Base-by-base conservation (phyloP, 2,888 invertebrate species). In the Apantesis nais region DNA sequence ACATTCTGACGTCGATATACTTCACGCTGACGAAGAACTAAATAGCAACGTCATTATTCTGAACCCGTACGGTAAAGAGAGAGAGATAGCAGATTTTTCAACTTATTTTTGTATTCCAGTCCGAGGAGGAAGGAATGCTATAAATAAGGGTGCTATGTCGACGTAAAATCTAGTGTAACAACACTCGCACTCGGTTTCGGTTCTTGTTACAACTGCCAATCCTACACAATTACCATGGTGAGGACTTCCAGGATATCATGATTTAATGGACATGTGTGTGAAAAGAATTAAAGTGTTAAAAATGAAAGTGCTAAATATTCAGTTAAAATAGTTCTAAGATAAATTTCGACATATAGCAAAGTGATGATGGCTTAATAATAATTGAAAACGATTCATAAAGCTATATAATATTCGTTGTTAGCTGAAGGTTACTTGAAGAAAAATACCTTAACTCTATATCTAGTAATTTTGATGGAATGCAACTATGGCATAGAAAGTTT, bases 121-220 rank as follows among this genome's bases (percentile, higher is more conserved):
- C 88, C 83, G 81, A 81, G 84, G 76, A 81, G 77, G 82, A 80
- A 82, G 88, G 89, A 90, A 89, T 91, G 90, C 88, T 95, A 95
- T 95, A 95, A 94, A 95, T 95, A 95, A 90, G 93, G 94, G 94
- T 93, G 89, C 87, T 85, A 87, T 80, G 82, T 87, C 86, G 86
- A 88, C 87, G 89, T 88, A 86, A 88, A 90, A 87, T 90, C 89
- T 92, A 95, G 95, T 95, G 95, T 94, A 93, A 93, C 92, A 92
- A 88, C 94, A 95, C 93, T 94, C 95, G 95, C 95, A 94, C 93
- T 92, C 94, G 89, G 90, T 90, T 93, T 93, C 93, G 89, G 95
- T 95, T 94, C 94, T 93, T 93, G 93, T 94, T 93, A 92, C 93
- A 83, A 88, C 92, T 88, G 87, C 85, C 89, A 89, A 89, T 88